These are phyloP conservation scores for Trachelus iudaicus DNA, from an alignment of 2,888 invertebrate species.

Conservation along the genomic window DNA sequence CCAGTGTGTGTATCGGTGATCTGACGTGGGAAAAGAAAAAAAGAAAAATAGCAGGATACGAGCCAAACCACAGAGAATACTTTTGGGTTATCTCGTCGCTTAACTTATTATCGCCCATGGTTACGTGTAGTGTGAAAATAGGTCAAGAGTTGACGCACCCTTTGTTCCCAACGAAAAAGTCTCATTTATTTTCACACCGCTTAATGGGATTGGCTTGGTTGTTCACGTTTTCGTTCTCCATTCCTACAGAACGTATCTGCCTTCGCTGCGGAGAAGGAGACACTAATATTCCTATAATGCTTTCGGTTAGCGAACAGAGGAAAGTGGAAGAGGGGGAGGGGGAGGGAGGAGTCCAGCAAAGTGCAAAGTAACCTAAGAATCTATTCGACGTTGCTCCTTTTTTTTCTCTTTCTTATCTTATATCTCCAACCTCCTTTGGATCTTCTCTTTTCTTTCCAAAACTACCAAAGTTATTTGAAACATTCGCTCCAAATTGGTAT, in stretches of 20 bases:
- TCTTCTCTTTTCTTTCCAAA: neutral
- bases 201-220: neutral
- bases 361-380: neutral
- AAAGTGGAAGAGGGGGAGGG: neutral
- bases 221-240: neutral
- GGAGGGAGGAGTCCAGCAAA: neutral
- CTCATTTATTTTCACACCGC: neutral
- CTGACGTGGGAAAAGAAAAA: neutral
- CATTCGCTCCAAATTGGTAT: too few relatives aligned
- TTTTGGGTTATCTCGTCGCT: neutral
- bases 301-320: neutral
- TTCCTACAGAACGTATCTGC: neutral
- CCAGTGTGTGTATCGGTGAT: neutral
- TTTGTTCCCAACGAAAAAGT: neutral
- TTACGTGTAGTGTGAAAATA: neutral
- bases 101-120: neutral
- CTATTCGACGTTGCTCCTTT: neutral
- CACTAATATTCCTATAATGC: neutral
- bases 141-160: neutral
- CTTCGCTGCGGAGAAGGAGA: neutral
- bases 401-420: neutral
- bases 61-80: neutral
- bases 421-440: neutral
- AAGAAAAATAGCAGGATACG: neutral
- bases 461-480: neutral